Evolutionary conservation across 2,113 vertebrate genomes (phyloP).

Genomic region (Accipiter virgatus): DNA sequence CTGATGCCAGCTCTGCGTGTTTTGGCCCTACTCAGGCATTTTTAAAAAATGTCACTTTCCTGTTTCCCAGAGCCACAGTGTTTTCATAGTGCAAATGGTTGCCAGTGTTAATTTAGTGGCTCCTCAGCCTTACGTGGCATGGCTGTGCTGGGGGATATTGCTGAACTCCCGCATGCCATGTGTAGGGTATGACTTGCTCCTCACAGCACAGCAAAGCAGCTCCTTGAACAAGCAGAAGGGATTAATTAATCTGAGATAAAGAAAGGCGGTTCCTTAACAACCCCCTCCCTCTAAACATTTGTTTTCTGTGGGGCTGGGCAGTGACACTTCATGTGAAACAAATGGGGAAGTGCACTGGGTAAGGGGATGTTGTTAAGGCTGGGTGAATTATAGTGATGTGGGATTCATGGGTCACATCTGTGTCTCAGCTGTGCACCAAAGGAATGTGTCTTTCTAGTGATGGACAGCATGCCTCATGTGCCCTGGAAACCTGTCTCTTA

Average conservation of each 20-base stretch:
- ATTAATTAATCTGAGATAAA: neutral
- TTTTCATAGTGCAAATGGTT: neutral
- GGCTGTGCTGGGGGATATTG: neutral
- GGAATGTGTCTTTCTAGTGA: neutral
- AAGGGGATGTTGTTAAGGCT: neutral
- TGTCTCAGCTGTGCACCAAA: neutral
- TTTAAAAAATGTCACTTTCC: neutral
- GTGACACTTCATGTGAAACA: neutral
- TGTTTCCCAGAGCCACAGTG: neutral
- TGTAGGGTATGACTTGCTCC: neutral
- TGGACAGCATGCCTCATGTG: rapidly evolving
- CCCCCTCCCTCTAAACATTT: neutral
- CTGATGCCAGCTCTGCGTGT: neutral
- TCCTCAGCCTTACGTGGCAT: neutral
- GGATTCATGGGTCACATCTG: neutral
- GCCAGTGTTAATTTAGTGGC: neutral
- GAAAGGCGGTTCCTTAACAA: neutral
- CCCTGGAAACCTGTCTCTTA: neutral
- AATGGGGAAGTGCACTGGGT: neutral
- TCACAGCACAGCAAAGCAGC: neutral
- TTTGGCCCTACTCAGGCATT: neutral
- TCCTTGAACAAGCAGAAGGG: neutral
- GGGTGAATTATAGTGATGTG: neutral
- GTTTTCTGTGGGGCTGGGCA: neutral
- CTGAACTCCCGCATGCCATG: neutral